phyloP scores from a whole-genome alignment of 2,888 invertebrate genomes.

The Deilephila porcellus region DNA sequence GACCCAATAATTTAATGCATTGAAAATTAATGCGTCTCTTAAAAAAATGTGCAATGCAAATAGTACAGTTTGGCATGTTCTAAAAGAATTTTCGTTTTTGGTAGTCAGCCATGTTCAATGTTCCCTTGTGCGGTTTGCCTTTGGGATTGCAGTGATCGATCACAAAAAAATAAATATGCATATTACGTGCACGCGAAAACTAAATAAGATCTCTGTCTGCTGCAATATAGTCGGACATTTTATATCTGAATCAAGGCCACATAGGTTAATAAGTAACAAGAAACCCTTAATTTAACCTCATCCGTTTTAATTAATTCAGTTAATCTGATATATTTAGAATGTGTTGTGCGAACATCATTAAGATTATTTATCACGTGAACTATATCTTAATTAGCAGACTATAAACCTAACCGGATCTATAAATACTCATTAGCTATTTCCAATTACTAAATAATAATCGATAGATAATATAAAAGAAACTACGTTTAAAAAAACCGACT shows the following conservation, averaged over 20 bases:
- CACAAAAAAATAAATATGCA: neutral
- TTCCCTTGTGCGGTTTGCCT: too few relatives aligned
- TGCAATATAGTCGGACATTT: neutral
- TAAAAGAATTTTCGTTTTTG: too few relatives aligned
- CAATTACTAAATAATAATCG: neutral
- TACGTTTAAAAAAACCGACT: too few relatives aligned
- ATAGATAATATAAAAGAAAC: neutral
- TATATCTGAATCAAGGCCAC: conserved; percentile 5
- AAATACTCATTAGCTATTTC: neutral
- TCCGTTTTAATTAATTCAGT: conserved; percentile 18
- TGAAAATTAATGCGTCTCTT: too few relatives aligned
- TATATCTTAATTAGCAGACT: neutral
- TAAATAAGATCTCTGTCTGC: neutral
- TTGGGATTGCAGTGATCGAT: neutral
- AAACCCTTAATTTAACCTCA: conserved; percentile 21
- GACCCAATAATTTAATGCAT: too few relatives aligned
- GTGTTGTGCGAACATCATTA: conserved; percentile 17
- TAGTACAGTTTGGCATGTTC: too few relatives aligned
- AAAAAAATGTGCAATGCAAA: too few relatives aligned
- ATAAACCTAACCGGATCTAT: neutral
- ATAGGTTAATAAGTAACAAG: conserved; percentile 22
- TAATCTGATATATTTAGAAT: conserved; percentile 26
- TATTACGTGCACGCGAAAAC: neutral
- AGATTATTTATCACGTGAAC: conserved; percentile 6
- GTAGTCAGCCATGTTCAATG: too few relatives aligned